phyloP scores from a whole-genome alignment of 2,888 invertebrate species.

The Caradrina clavipalpis region DNA sequence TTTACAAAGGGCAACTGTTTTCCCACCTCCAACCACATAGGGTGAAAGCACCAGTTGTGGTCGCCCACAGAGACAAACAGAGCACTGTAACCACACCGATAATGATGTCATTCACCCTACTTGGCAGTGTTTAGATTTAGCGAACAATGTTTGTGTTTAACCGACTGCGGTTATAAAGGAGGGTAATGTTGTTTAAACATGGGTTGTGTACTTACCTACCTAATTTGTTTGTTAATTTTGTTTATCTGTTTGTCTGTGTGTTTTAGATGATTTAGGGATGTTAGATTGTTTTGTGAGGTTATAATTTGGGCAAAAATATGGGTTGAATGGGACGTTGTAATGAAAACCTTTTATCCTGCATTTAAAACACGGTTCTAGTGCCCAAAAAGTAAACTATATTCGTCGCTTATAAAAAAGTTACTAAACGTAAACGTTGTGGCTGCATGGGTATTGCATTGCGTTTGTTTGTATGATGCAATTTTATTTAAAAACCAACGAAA shows the following conservation, averaged over 20 bases:
- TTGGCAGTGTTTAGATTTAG: slow-evolving; percentile 38
- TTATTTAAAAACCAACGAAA: too few species aligned
- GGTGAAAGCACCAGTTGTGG: slow-evolving; percentile 63
- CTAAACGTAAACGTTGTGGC: too few species aligned
- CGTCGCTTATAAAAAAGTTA: too few species aligned
- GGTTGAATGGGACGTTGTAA: too few species aligned
- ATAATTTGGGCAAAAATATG: too few species aligned
- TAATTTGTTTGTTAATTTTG: slow-evolving; percentile 4
- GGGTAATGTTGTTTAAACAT: slow-evolving; percentile 23
- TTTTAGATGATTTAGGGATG: background rate
- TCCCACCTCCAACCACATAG: slow-evolving; percentile 35
- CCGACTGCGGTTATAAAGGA: slow-evolving; percentile 14
- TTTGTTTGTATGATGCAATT: too few species aligned
- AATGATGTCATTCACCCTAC: slow-evolving; percentile 51
- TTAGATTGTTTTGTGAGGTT: background rate
- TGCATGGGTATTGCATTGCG: too few species aligned
- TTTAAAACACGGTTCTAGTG: too few species aligned
- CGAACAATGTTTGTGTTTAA: slow-evolving; percentile 31
- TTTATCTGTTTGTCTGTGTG: slow-evolving; percentile 20
- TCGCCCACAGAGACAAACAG: slow-evolving; percentile 59
- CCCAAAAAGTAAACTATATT: too few species aligned
- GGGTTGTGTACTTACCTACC: too few species aligned
- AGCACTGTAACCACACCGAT: slow-evolving; percentile 60
- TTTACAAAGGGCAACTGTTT: slow-evolving; percentile 25
- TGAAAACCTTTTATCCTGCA: too few species aligned